Conservation (phyloP, 2,888 invertebrate genomes). For the Hydropsyche betteni region DNA sequence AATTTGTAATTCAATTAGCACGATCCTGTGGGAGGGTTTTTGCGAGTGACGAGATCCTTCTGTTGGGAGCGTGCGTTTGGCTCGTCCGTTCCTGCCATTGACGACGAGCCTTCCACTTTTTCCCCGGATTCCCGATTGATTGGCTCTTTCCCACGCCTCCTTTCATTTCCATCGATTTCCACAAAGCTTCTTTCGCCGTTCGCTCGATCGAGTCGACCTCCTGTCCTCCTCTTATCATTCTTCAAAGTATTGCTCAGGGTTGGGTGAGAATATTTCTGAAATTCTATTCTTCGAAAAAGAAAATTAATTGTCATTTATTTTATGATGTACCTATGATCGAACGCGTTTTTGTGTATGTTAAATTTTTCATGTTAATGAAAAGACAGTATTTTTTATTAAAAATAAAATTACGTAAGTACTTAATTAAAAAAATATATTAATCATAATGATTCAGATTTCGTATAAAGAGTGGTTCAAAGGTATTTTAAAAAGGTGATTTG, state of each 20-base stretch:
- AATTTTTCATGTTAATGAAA: too few relatives aligned
- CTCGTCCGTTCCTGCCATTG: constrained; percentile 21
- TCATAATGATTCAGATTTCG: too few relatives aligned
- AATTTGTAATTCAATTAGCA: constrained; percentile 36
- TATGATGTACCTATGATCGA: too few relatives aligned
- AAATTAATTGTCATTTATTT: too few relatives aligned
- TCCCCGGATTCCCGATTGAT: constrained; percentile 15
- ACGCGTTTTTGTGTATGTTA: too few relatives aligned
- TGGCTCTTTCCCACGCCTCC: constrained; percentile 30
- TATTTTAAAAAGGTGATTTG: too few relatives aligned
- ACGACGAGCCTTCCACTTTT: constrained; percentile 24
- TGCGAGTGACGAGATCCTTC: constrained; percentile 24
- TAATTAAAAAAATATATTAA: too few relatives aligned
- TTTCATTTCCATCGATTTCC: constrained; percentile 22
- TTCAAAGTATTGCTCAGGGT: too few relatives aligned
- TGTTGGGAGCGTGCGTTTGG: constrained; percentile 7
- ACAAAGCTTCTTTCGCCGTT: neutral
- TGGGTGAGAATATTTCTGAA: too few relatives aligned
- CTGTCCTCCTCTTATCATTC: neutral
- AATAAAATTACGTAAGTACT: too few relatives aligned
- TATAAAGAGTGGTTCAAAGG: too few relatives aligned
- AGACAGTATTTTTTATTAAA: too few relatives aligned
- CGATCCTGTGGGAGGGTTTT: neutral
- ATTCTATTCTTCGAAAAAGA: neutral
- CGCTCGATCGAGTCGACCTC: neutral